Percentiles rank a stretch among this genome's conserved stretches.
Evolutionary conservation across 35 echinoderm and acorn worm species (phyloP).

Genomic region (Ophioderma brevispina): DNA sequence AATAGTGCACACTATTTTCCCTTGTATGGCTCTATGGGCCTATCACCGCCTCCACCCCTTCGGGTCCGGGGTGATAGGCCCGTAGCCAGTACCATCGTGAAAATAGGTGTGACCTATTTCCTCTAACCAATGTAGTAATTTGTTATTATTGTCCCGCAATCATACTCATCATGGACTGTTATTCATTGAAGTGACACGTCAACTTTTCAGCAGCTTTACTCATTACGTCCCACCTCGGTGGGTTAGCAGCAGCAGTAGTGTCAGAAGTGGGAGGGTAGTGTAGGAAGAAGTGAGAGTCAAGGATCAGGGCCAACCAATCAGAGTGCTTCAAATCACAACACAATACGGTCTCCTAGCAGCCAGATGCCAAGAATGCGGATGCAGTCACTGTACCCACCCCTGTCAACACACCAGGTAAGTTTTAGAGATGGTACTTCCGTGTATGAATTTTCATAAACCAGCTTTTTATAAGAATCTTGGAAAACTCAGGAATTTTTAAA

Average conservation of each 20-base stretch:
- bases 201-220: not conserved
- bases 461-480: no score
- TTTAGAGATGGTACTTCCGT: no score
- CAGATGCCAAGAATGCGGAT: constrained; percentile 7
- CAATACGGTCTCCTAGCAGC: not conserved
- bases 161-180: not conserved
- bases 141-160: not conserved
- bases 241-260: not conserved
- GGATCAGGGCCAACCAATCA: not conserved
- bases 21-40: no score
- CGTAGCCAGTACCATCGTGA: no score
- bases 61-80: no score
- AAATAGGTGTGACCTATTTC: no score
- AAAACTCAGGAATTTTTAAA: no score
- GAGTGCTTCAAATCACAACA: not conserved
- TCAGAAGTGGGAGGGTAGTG: not conserved
- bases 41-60: no score
- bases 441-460: no score
- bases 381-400: not conserved
- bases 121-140: no score
- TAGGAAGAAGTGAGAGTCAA: not conserved
- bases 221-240: no score
- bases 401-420: constrained; percentile 3
- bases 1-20: no score
- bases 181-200: not conserved